phyloP scores from a whole-genome alignment of 2,113 vertebrate genomes.

The Carassius auratus region DNA sequence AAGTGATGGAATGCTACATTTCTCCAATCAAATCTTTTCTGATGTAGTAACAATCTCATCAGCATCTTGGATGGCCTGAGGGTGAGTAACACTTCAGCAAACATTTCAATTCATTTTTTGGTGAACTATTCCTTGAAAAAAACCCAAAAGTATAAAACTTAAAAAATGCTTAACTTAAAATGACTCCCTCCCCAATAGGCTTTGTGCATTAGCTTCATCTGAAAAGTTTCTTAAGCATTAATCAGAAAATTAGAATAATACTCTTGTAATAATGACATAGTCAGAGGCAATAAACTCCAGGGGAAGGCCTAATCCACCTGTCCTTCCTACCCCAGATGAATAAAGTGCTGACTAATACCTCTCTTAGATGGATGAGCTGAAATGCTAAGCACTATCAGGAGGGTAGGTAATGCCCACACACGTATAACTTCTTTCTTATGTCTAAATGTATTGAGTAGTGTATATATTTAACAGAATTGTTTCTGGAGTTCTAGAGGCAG shows the following conservation, averaged over 20 bases:
- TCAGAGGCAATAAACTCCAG: background rate
- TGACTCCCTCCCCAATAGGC: background rate
- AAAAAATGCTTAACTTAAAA: background rate
- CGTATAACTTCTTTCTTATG: background rate
- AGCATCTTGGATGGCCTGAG: too few species aligned
- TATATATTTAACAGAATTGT: background rate
- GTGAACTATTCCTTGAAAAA: too few species aligned
- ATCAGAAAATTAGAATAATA: constrained; percentile 4
- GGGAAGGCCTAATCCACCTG: constrained; percentile 21
- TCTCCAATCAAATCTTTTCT: too few species aligned
- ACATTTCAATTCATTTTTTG: too few species aligned
- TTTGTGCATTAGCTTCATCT: constrained; percentile 2
- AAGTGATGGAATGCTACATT: too few species aligned
- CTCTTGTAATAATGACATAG: constrained; percentile 12
- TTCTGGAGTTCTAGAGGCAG: background rate
- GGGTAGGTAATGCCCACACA: background rate
- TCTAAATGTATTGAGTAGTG: background rate
- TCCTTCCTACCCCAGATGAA: background rate
- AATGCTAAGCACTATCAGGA: background rate
- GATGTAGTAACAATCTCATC: too few species aligned
- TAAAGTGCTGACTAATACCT: constrained; percentile 6
- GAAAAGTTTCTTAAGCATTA: background rate
- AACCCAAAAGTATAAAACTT: too few species aligned
- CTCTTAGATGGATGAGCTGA: constrained; percentile 30
- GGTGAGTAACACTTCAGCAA: too few species aligned